These are phyloP conservation scores for Tursiops truncatus DNA, from an alignment of 2,113 vertebrate genomes.

Conservation along the genomic window DNA sequence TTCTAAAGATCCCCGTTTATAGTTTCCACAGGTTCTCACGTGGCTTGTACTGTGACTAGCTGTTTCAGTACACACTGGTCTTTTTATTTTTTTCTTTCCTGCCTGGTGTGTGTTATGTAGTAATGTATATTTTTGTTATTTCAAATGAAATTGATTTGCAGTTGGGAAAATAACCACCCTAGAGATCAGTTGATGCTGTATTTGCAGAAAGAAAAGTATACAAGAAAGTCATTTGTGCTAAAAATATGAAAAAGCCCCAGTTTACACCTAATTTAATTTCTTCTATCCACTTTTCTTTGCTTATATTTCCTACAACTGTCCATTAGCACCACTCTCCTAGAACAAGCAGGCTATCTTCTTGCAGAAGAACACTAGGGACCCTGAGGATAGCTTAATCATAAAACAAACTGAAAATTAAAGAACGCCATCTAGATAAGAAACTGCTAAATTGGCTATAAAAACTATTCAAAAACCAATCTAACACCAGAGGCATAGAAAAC, in stretches of 20 bases:
- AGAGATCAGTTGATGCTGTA: neutral
- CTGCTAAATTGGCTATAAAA: constrained; percentile 29
- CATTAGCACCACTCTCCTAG: neutral
- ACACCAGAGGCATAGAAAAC: constrained; percentile 8
- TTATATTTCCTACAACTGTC: neutral
- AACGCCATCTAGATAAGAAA: constrained; percentile 3
- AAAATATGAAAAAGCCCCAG: constrained; percentile 1
- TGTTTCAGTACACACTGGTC: neutral
- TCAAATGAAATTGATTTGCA: neutral
- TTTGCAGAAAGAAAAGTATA: neutral
- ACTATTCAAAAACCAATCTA: constrained; percentile 25
- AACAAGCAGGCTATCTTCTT: constrained; percentile 17
- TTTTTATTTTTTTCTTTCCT: neutral
- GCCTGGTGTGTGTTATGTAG: neutral
- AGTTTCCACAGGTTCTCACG: neutral
- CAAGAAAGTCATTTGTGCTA: neutral
- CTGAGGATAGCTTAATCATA: constrained; percentile 35
- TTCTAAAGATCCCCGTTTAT: neutral
- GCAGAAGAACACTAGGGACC: neutral
- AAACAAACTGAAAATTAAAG: constrained; percentile 33
- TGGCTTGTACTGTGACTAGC: neutral
- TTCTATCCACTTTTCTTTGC: neutral
- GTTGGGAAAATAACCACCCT: neutral
- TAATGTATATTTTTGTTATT: constrained; percentile 13
- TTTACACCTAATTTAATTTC: neutral